A percentile compares a stretch with the other conserved stretches of the same genome.
Conservation (phyloP, 2,797 vertebrate genomes). For the Syngnathus rostellatus region DNA sequence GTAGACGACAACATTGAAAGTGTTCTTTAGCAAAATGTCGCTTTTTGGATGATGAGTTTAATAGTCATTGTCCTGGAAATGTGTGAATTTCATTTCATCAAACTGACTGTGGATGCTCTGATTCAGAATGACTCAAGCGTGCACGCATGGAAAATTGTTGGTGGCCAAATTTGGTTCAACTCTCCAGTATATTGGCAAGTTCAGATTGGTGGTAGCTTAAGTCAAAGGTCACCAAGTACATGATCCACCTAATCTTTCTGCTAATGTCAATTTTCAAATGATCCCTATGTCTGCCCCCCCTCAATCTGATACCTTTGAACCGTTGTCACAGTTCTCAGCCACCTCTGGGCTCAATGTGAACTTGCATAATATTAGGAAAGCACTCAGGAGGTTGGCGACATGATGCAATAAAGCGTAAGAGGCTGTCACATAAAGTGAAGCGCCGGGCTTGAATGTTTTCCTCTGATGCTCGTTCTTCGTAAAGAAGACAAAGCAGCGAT, state of each 20-base stretch:
- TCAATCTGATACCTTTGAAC: conserved; percentile 11
- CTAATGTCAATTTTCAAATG: not conserved
- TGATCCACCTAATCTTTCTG: not conserved
- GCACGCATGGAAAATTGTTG: no score
- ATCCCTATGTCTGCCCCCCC: no score
- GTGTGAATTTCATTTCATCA: no score
- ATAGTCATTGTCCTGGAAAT: no score
- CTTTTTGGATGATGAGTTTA: no score
- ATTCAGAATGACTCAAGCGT: no score
- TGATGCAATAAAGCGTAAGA: conserved; percentile 39
- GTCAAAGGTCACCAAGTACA: not conserved
- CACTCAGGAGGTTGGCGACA: conserved; percentile 11
- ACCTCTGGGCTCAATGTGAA: conserved; percentile 26
- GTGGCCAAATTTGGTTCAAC: no score
- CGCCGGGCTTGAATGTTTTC: conserved; percentile 17
- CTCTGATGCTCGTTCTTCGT: conserved; percentile 17
- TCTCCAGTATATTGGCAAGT: no score
- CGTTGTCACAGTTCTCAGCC: conserved; percentile 24
- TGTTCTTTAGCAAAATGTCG: no score
- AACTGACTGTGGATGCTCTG: no score
- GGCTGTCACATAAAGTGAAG: conserved; percentile 30
- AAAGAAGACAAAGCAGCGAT: not conserved
- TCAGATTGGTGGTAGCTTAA: not conserved
- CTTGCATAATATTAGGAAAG: conserved; percentile 19
- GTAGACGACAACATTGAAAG: no score